phyloP scores from a whole-genome alignment of 2,113 vertebrate species.

The Phylloscopus whistleri region DNA sequence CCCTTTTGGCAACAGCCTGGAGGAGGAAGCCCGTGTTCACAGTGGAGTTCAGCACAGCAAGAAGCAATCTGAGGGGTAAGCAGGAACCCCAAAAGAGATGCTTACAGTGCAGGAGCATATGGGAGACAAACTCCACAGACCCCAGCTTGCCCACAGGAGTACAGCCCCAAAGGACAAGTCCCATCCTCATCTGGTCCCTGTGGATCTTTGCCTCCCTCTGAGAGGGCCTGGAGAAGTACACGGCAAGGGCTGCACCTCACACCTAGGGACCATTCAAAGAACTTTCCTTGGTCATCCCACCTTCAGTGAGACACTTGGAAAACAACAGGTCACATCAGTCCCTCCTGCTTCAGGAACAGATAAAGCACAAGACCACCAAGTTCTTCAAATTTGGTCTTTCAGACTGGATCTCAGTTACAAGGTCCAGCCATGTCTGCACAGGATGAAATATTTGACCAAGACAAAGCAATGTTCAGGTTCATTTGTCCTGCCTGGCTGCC shows the following conservation, averaged over 20 bases:
- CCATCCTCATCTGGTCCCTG: not conserved
- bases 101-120: not conserved
- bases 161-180: not conserved
- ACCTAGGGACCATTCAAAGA: not conserved
- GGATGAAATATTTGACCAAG: not conserved
- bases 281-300: not conserved
- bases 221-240: not conserved
- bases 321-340: not conserved
- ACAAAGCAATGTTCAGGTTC: accelerated
- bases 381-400: not conserved
- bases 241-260: not conserved
- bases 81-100: not conserved
- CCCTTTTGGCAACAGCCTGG: not conserved
- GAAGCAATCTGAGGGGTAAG: not conserved
- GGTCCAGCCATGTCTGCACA: not conserved
- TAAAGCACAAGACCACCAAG: not conserved
- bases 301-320: not conserved
- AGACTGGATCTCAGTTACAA: not conserved
- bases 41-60: not conserved
- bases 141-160: accelerated
- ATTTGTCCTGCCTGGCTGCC: not conserved
- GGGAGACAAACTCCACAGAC: not conserved
- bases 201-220: not conserved
- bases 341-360: not conserved
- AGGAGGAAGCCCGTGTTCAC: not conserved